Evolutionary conservation across 2,888 invertebrate genomes (phyloP), one percentile per base, ranked within the genome.

Genomic region (Hirtodrosophila confusa): DNA sequence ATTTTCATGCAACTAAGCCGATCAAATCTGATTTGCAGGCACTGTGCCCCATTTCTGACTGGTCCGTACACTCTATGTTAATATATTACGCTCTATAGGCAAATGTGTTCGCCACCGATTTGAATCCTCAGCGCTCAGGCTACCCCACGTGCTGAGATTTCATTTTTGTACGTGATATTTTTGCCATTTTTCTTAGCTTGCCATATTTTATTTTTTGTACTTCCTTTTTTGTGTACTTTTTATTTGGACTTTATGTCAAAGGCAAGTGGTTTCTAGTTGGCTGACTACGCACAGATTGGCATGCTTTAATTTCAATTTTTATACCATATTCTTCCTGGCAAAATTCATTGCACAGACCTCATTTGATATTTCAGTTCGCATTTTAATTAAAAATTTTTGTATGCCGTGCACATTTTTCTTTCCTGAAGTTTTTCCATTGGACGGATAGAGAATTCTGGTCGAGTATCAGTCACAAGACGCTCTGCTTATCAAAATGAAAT

Each of bases 1-100:
- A 80, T 76, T 80, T 76, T 66, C 60, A 62, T 74, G 64, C 86
- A 69, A 74, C 80, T 74, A 86, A 86, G 83, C 83, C 67, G 64
- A 57, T 76, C 69, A 83, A 86, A 84, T 80, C 62, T 76, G 76
- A 84, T 83, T 80, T 84, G 27, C 44, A 39, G 50, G 45, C 61
- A 10, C 48, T 51, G 39, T 48, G n/a, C 23, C 7, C 7, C 17
- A 62, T 44, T 55, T 45, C 45, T 23, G 17, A 35, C 60, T 36
- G 47, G 47, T 9, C 48, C 36, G n/a, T 24, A 6, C 17, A 24
- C 39, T 43, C 66, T 54, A 57, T 66, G 56, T 63, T 65, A 70
- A 70, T 64, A 50, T 64, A 55, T 58, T 64, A 60, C 27, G 9
- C 62, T 27, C 27, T 27, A 27, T 27, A 27, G 27, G 27, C 27